These are phyloP conservation scores for Cardiocondyla obscurior DNA, from an alignment of 1,140 invertebrate species.

Conservation along the genomic window DNA sequence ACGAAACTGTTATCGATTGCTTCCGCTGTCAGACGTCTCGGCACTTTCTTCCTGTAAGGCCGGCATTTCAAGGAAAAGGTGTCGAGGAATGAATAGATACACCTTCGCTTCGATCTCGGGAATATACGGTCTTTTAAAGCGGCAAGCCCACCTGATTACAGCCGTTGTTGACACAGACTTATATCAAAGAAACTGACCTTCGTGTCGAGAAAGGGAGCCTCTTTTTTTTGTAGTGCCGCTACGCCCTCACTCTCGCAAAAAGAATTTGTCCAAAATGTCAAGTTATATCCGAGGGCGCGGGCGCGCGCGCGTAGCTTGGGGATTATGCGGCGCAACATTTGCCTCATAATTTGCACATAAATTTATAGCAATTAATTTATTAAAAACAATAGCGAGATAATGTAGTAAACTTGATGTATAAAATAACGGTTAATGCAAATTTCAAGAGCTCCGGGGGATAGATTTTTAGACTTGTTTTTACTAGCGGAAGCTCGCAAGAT, in stretches of 20 bases:
- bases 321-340: background rate
- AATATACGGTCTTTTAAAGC: constrained; percentile 16
- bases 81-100: constrained; percentile 48
- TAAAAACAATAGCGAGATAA: background rate
- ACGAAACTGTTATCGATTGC: constrained; percentile 23
- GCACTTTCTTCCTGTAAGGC: constrained; percentile 5
- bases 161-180: constrained; percentile 39
- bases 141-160: constrained; percentile 34
- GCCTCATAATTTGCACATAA: background rate
- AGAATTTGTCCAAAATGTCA: background rate
- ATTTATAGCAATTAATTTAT: background rate
- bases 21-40: constrained; percentile 6
- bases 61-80: constrained; percentile 23
- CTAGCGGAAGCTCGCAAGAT: background rate
- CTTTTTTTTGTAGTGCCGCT: background rate
- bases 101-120: background rate
- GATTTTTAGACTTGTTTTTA: background rate
- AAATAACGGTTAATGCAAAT: constrained; percentile 4
- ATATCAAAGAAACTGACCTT: constrained; percentile 30
- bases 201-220: background rate
- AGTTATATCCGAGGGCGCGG: background rate
- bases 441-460: background rate
- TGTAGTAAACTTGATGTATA: background rate
- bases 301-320: too few relatives aligned
- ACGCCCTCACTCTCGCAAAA: background rate